Evolutionary conservation across 2,113 vertebrate genomes (phyloP), one percentile per base, ranked within the genome.

Genomic region (Melanostigma gelatinosum): DNA sequence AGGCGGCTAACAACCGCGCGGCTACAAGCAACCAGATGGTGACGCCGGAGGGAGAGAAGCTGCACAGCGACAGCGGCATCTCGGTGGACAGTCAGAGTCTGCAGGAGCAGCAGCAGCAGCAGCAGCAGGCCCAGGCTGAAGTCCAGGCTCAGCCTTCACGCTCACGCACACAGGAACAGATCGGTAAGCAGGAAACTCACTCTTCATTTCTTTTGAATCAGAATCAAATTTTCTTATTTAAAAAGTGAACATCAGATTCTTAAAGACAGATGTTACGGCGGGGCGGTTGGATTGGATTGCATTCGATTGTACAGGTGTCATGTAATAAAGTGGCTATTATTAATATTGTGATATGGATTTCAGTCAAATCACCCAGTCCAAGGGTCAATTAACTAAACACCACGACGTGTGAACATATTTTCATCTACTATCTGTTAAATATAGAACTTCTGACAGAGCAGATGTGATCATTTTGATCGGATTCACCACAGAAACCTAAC

Each of bases 41-140:
- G 12, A 97, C 98, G 0, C 97, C 98, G 0, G 97, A 99, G 89
- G 98, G 97, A 4, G 98, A 99, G 90, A 99, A 99, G 85, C 96
- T 99, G 42, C 98, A 99, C 94, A 99, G 97, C 0, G 98, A 99
- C 95, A 99, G 98, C 0, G 98, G 97, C 83, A 99, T 99, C 95
- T 99, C 97, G 0, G 98, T 99, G 92, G 98, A 99, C 94, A 98
- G 96, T 86, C 97, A 99, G 94, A 99, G 98, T 91, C 96, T 97
- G 72, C 97, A 97, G 15, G 97, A 98, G 88, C 97, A 98, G 91
- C 93, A 90, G 64, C 68, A 97, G 83, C 96, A 97, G 76, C 97
- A 97, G 83, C 96, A 97, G 2, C 96, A 97, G 77, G 92, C 74
- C 11, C 93, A 94, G 87, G 96, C 97, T 58, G 94, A 96, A 36